phyloP scores from a whole-genome alignment of 1,140 invertebrate genomes.

The Goniozus legneri region DNA sequence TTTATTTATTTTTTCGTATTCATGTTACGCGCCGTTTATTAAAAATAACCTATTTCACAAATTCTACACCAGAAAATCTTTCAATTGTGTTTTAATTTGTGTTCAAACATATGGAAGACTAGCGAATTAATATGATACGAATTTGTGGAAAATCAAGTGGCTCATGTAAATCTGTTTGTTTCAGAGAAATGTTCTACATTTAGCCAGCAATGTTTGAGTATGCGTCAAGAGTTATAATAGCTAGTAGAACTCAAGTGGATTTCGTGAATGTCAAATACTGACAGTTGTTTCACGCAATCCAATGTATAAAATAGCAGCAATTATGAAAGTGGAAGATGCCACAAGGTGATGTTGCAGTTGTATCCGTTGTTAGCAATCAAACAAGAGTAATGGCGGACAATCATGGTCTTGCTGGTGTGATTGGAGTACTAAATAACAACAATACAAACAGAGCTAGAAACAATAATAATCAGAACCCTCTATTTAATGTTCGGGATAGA shows the following conservation, averaged over 20 bases:
- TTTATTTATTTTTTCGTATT: no score
- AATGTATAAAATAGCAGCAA: not conserved
- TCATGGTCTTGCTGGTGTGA: conserved; percentile 36
- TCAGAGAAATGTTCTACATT: not conserved
- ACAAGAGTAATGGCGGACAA: conserved; percentile 39
- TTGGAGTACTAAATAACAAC: conserved; percentile 37
- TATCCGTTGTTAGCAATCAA: conserved; percentile 36
- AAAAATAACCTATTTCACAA: no score
- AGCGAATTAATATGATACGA: no score
- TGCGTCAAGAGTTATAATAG: not conserved
- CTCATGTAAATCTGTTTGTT: no score
- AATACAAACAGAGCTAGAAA: conserved; percentile 35
- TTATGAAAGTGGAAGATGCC: conserved; percentile 29
- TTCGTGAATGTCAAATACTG: not conserved
- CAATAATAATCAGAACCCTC: conserved; percentile 62
- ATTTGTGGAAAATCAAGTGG: no score
- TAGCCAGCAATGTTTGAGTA: not conserved
- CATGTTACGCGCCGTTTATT: no score
- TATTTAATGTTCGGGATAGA: conserved; percentile 84
- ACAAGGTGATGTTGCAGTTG: conserved; percentile 31
- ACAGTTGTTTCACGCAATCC: not conserved
- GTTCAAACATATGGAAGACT: no score
- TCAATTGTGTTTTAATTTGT: no score
- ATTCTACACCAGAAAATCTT: no score
- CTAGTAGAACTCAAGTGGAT: not conserved